A percentile compares a stretch with the other conserved stretches of the same genome.
Evolutionary conservation across 2,888 invertebrate genomes (phyloP).

Genomic region (Dynastes grantii): DNA sequence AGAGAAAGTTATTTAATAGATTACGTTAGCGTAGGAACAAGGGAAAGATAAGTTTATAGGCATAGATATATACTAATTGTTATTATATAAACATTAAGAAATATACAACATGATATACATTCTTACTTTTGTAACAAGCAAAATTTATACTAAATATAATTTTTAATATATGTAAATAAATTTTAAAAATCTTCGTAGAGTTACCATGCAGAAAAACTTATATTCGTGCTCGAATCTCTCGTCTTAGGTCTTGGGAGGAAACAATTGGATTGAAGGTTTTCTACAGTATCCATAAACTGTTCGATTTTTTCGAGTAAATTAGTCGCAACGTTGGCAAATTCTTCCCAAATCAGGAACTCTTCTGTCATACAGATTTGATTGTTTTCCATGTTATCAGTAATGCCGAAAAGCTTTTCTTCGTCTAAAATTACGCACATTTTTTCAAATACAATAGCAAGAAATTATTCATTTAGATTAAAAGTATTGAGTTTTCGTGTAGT

Average conservation of each 20-base stretch:
- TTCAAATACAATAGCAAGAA: too few relatives aligned
- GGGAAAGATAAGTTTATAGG: neutral
- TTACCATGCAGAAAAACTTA: conserved; percentile 69
- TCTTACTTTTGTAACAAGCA: conserved; percentile 19
- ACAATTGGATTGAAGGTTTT: conserved; percentile 62
- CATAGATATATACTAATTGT: conserved; percentile 8
- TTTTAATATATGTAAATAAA: conserved; percentile 18
- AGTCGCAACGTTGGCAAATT: conserved; percentile 82
- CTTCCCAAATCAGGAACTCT: conserved; percentile 78
- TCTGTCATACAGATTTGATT: conserved; percentile 66
- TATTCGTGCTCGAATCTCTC: conserved; percentile 66
- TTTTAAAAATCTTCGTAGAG: neutral
- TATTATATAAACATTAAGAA: conserved; percentile 42
- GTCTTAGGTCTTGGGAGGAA: conserved; percentile 53
- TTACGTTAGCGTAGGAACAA: neutral
- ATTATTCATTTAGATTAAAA: too few relatives aligned
- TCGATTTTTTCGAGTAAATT: conserved; percentile 80
- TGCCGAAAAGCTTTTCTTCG: conserved; percentile 75
- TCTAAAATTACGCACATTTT: conserved; percentile 66
- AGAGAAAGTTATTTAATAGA: too few relatives aligned
- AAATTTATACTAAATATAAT: conserved; percentile 43
- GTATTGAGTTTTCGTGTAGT: too few relatives aligned
- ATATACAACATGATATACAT: conserved; percentile 35
- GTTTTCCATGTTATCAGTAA: conserved; percentile 67
- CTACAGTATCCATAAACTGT: conserved; percentile 68